Conservation (phyloP, 1,140 invertebrate genomes). For the Cotesia vestalis region DNA sequence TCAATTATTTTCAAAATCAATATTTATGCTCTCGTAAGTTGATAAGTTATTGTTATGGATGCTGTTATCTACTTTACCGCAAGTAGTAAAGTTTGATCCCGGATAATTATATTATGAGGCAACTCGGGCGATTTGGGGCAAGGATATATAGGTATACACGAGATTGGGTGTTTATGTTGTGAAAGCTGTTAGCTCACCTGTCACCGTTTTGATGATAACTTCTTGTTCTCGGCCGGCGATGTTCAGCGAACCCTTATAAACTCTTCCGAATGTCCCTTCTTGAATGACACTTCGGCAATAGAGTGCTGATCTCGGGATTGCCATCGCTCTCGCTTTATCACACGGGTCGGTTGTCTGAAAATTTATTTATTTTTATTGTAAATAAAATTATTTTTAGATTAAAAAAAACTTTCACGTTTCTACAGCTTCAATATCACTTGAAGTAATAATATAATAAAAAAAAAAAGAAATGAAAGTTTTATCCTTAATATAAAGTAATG, state of each 20-base stretch:
- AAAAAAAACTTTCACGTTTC: too few relatives aligned
- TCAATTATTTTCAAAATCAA: not conserved
- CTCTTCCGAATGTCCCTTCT: conserved; percentile 84
- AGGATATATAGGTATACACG: not conserved
- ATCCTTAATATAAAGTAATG: not conserved
- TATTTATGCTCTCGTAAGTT: not conserved
- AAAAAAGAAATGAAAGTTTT: not conserved
- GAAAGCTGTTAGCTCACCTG: conserved; percentile 68
- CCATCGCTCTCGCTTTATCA: conserved; percentile 74
- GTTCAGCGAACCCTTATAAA: conserved; percentile 78
- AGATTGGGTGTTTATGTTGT: too few relatives aligned
- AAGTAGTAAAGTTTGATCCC: conserved; percentile 11
- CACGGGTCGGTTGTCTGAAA: conserved; percentile 68
- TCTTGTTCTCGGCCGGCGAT: conserved; percentile 75
- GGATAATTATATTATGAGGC: not conserved
- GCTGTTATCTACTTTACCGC: conserved; percentile 30
- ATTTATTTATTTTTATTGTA: conserved; percentile 3
- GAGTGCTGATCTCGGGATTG: conserved; percentile 73
- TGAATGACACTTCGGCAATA: conserved; percentile 72
- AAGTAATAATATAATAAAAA: not conserved
- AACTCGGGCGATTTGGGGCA: not conserved
- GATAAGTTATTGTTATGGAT: conserved; percentile 1
- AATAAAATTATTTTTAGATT: not conserved
- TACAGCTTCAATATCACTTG: too few relatives aligned
- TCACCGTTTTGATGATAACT: conserved; percentile 86